These are phyloP conservation scores for Cirrhinus mrigala DNA, from an alignment of 2,797 vertebrate genomes.

Conservation along the genomic window DNA sequence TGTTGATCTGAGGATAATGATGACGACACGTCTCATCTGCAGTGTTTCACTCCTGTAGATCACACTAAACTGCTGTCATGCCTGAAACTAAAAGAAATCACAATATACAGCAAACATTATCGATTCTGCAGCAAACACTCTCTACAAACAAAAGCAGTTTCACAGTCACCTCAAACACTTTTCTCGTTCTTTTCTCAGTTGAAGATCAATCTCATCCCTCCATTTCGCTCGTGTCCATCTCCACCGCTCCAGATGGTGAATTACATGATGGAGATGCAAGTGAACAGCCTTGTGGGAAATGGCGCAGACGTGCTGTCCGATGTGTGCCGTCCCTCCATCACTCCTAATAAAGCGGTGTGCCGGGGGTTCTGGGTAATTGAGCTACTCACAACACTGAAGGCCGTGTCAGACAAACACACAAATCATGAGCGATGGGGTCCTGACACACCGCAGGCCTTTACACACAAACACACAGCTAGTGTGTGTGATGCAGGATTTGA, in stretches of 20 bases:
- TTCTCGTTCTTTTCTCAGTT: not conserved
- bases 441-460: not conserved
- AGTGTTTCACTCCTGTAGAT: not conserved
- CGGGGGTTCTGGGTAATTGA: constrained; percentile 25
- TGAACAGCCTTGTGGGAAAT: constrained; percentile 13
- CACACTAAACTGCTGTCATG: too few species aligned
- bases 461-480: not conserved
- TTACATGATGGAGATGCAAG: not conserved
- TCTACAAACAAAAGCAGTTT: not conserved
- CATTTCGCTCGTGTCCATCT: not conserved
- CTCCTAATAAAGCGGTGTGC: not conserved
- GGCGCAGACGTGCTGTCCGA: not conserved
- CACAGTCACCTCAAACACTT: not conserved
- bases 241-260: not conserved
- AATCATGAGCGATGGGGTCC: constrained; percentile 7
- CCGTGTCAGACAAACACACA: constrained; percentile 11
- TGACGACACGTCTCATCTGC: not conserved
- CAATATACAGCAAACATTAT: not conserved
- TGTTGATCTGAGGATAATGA: not conserved
- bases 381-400: constrained; percentile 26
- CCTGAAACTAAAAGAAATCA: not conserved
- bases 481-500: not conserved
- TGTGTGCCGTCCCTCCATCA: constrained; percentile 14
- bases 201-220: not conserved
- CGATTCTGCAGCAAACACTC: not conserved